phyloP scores from a whole-genome alignment of 2,888 invertebrate genomes.

The Nycteola revayana region DNA sequence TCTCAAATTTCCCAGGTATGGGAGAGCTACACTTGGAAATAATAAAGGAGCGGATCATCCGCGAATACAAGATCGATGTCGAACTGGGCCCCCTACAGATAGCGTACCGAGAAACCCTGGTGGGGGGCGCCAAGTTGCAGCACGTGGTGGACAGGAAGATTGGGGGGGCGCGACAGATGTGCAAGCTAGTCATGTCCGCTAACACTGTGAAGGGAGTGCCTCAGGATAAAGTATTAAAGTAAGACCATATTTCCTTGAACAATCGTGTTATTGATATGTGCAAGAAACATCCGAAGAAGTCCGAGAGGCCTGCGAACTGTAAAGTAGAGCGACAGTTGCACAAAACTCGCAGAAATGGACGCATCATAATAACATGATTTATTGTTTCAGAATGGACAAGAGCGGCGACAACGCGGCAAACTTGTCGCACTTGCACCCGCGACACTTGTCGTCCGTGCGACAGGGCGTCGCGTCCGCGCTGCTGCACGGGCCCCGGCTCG shows the following conservation, averaged over 20 bases:
- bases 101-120: conserved; percentile 92
- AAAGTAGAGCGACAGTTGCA: too few relatives aligned
- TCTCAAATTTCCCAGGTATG: too few relatives aligned
- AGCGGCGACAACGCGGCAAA: conserved; percentile 86
- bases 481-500: conserved; percentile 91
- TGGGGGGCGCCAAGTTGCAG: conserved; percentile 62
- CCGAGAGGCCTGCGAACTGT: too few relatives aligned
- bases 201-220: conserved; percentile 68
- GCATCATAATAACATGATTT: too few relatives aligned
- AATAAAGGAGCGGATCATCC: conserved; percentile 92
- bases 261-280: too few relatives aligned
- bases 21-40: conserved; percentile 98
- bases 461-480: conserved; percentile 88
- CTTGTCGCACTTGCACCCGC: conserved; percentile 84
- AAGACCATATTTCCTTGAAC: too few relatives aligned
- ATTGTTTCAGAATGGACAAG: conserved; percentile 80
- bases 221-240: conserved; percentile 75
- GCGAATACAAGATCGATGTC: conserved; percentile 95
- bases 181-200: conserved; percentile 84
- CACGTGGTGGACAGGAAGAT: conserved; percentile 84
- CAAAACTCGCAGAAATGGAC: too few relatives aligned
- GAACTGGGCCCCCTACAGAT: conserved; percentile 96
- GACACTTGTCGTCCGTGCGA: conserved; percentile 85
- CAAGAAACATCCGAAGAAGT: too few relatives aligned
- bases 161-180: conserved; percentile 81